Evolutionary conservation across 2,888 invertebrate species (phyloP), one percentile per base, ranked within the genome.

Genomic region (Hypolimnas misippus): DNA sequence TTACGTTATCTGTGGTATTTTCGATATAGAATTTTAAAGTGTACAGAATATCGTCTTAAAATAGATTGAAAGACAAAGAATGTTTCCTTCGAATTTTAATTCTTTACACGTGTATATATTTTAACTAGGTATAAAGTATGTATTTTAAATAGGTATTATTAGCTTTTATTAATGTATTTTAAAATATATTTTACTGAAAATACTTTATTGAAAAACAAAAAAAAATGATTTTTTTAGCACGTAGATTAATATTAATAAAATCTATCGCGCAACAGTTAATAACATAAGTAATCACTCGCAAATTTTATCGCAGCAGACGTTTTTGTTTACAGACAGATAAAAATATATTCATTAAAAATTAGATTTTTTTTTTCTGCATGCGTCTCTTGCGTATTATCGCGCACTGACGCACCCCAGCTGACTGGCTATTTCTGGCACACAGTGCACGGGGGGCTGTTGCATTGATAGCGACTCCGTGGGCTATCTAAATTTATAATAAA

Each of bases 391-490:
- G 76, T 77, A 79, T 81, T 81, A 80, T 75, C 81, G 76, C 70
- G 72, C 69, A 52, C 66, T 81, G 87, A 86, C 76, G 84, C 85
- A 84, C 87, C 87, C 87, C 89, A 89, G 85, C 89, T 86, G 89
- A 87, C 82, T 83, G 72, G 81, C 83, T 89, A 89, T 89, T 87
- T 87, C 78, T 79, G 82, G 82, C 75, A 70, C 19, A 70, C 68
- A 57, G 73, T 72, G 76, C 76, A 78, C 78, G 81, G 78, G 79
- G 76, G 59, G 60, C 42, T 59, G 55, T 38, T 60, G 46, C 21
- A 54, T 54, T 60, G 53, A 54, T 60, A 60, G 42, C 17, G 17
- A 49, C 35, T 49, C 16, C 52, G 33, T 25, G 38, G 38, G 17
- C 46, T 38, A 17, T 38, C 44, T 1, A 17, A 17, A 38, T 33